A percentile compares a stretch with the other conserved stretches of the same genome.
Evolutionary conservation across 2,113 vertebrate species (phyloP).

Genomic region (Plotosus lineatus): DNA sequence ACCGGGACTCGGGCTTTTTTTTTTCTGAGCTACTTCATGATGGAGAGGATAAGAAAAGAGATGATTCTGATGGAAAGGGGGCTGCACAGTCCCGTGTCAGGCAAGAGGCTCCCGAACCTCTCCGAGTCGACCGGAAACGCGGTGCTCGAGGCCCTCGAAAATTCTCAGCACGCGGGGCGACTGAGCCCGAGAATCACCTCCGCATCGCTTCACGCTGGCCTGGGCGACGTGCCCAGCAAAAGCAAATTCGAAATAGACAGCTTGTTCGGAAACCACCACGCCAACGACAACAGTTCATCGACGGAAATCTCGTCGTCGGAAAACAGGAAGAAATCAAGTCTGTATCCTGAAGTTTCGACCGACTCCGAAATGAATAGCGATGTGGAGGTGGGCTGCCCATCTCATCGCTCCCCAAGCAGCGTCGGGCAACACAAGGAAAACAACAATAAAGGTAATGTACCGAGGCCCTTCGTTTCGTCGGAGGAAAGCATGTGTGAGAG

Average conservation of each 20-base stretch:
- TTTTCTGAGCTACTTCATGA: constrained; percentile 88
- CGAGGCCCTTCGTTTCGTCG: neutral
- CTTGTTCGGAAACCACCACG: constrained; percentile 88
- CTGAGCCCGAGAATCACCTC: constrained; percentile 95
- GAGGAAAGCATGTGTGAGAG: neutral
- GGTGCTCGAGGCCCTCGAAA: constrained; percentile 98
- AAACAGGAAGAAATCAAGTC: constrained; percentile 89
- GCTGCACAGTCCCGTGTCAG: constrained; percentile 92
- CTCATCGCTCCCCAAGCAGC: constrained; percentile 86
- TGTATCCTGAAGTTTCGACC: constrained; percentile 91
- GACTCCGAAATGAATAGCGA: constrained; percentile 98
- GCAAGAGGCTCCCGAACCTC: constrained; percentile 90
- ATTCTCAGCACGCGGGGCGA: constrained; percentile 94
- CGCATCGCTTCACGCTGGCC: constrained; percentile 87
- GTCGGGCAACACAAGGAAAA: constrained; percentile 93
- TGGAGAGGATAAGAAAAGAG: constrained; percentile 99
- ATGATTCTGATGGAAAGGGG: constrained; percentile 99
- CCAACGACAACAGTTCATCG: constrained; percentile 81
- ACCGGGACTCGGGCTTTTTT: constrained; percentile 78
- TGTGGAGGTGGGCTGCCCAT: constrained; percentile 96
- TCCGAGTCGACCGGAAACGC: constrained; percentile 90
- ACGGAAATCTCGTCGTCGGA: constrained; percentile 88
- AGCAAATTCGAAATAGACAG: constrained; percentile 99
- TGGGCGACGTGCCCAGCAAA: constrained; percentile 90
- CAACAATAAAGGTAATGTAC: constrained; percentile 86